Evolutionary conservation across 2,888 invertebrate species (phyloP).

Genomic region (Agrilus biguttatus): DNA sequence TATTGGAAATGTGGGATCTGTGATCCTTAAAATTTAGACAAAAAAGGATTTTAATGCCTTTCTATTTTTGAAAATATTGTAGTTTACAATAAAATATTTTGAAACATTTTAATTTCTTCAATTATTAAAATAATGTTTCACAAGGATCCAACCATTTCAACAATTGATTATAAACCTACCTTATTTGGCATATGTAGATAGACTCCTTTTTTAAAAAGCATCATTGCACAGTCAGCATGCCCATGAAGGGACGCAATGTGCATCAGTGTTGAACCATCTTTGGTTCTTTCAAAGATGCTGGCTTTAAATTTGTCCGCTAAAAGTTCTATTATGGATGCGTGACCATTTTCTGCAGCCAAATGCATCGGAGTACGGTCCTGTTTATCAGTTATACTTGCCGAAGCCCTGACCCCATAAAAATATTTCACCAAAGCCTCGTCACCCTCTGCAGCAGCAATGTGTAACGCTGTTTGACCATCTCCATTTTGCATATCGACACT

Average conservation of each 20-base stretch:
- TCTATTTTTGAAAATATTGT: too few species aligned
- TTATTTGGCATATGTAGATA: constrained; percentile 99
- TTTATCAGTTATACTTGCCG: constrained; percentile 87
- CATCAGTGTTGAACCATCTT: constrained; percentile 96
- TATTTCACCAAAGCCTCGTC: constrained; percentile 91
- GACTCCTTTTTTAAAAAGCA: constrained; percentile 96
- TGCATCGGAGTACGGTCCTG: constrained; percentile 97
- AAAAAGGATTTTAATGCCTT: too few species aligned
- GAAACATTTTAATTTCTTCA: too few species aligned
- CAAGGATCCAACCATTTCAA: too few species aligned
- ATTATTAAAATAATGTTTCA: too few species aligned
- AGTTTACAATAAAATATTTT: too few species aligned
- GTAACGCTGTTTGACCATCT: constrained; percentile 87
- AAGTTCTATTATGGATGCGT: constrained; percentile 88
- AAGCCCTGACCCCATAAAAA: constrained; percentile 87
- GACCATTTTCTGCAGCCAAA: constrained; percentile 93
- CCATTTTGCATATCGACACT: constrained; percentile 85
- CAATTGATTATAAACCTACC: too few species aligned
- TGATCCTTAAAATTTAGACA: too few species aligned
- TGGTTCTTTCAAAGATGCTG: constrained; percentile 89
- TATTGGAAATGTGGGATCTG: too few species aligned
- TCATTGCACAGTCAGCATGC: constrained; percentile 95
- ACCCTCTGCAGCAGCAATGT: constrained; percentile 91
- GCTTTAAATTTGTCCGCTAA: constrained; percentile 96
- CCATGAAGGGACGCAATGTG: constrained; percentile 96